phyloP scores from a whole-genome alignment of 2,797 vertebrate species.

The Spondyliosoma cantharus region DNA sequence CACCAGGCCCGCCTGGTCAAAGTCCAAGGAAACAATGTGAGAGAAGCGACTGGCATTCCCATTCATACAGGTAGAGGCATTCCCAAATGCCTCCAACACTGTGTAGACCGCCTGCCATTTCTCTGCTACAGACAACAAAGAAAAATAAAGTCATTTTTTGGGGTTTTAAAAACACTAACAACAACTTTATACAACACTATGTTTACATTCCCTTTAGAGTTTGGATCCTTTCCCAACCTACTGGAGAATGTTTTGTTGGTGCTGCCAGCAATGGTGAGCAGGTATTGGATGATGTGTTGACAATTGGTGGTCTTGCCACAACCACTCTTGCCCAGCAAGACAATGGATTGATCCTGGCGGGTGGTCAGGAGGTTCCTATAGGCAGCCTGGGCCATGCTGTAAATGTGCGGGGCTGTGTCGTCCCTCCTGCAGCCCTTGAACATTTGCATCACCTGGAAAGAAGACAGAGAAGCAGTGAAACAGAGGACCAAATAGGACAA shows the following conservation, averaged over 20 bases:
- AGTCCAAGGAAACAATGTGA: constrained; percentile 96
- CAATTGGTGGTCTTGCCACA: constrained; percentile 96
- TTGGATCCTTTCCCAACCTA: constrained; percentile 72
- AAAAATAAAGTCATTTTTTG: not conserved
- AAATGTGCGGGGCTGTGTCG: constrained; percentile 94
- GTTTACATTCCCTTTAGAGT: not conserved
- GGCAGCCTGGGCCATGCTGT: constrained; percentile 92
- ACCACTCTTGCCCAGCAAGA: constrained; percentile 92
- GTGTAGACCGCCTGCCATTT: constrained; percentile 98
- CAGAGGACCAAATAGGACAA: not conserved
- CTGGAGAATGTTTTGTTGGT: constrained; percentile 92
- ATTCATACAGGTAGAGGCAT: constrained; percentile 92
- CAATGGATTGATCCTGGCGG: constrained; percentile 94
- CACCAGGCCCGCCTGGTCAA: constrained; percentile 96
- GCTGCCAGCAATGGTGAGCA: constrained; percentile 91
- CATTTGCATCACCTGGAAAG: constrained; percentile 97
- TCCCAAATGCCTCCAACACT: constrained; percentile 95
- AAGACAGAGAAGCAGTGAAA: not conserved
- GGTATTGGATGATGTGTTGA: constrained; percentile 96
- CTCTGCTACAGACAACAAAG: constrained; percentile 83
- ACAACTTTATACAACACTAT: not conserved
- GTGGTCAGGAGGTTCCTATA: constrained; percentile 95
- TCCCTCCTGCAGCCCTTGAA: constrained; percentile 96
- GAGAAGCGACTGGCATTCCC: constrained; percentile 95
- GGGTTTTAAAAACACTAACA: not conserved